phyloP scores from a whole-genome alignment of 2,113 vertebrate species.

The Eclectus roratus region DNA sequence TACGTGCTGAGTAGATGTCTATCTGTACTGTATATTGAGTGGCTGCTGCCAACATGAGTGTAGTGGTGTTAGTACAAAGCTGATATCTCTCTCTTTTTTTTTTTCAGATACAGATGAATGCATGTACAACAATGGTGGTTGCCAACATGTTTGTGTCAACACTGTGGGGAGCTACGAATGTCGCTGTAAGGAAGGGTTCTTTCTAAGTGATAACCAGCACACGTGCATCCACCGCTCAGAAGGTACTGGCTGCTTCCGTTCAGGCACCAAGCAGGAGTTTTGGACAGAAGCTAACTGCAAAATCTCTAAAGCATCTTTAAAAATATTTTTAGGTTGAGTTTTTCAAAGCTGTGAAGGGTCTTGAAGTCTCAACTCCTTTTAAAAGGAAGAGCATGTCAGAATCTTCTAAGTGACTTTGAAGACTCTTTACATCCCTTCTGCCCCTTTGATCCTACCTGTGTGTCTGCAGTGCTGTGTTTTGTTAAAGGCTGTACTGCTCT shows the following conservation, averaged over 20 bases:
- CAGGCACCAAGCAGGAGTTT: neutral
- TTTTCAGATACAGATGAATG: slow-evolving; percentile 83
- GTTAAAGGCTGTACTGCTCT: neutral
- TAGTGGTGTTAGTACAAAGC: neutral
- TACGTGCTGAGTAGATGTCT: accelerated
- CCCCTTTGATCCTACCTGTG: neutral
- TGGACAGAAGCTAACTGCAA: neutral
- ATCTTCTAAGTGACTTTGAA: slow-evolving; percentile 34
- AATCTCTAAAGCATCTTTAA: neutral
- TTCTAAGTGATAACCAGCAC: slow-evolving; percentile 98
- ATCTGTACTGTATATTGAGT: accelerated
- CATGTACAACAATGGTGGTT: slow-evolving; percentile 92
- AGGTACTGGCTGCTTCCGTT: slow-evolving; percentile 75
- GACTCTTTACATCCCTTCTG: neutral
- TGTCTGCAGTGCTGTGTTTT: neutral
- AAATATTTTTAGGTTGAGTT: neutral
- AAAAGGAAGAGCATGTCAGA: neutral
- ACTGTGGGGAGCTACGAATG: slow-evolving; percentile 96
- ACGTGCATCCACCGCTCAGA: slow-evolving; percentile 95
- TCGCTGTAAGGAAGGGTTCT: slow-evolving; percentile 91
- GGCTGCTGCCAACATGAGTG: neutral
- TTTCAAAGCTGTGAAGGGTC: neutral
- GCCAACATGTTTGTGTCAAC: slow-evolving; percentile 94
- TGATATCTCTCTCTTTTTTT: neutral
- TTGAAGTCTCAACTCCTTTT: neutral